phyloP scores from a whole-genome alignment of 2,797 vertebrate species.

The Scarus forsteni region DNA sequence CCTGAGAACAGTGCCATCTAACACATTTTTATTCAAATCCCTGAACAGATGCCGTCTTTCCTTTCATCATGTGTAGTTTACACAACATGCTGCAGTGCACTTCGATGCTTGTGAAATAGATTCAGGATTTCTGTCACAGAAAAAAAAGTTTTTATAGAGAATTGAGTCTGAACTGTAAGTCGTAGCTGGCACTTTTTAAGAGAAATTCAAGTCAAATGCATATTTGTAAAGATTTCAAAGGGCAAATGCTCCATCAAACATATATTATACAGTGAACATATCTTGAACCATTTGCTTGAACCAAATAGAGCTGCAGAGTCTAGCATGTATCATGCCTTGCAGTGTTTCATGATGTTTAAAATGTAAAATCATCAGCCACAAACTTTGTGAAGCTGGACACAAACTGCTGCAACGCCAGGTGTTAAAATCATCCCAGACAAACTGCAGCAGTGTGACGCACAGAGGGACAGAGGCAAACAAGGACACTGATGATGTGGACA shows the following conservation, averaged over 20 bases:
- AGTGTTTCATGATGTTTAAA: conserved; percentile 51
- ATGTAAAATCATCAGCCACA: conserved; percentile 34
- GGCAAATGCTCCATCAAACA: conserved; percentile 27
- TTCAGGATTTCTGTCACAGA: conserved; percentile 45
- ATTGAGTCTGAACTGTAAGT: conserved; percentile 48
- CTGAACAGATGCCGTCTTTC: conserved; percentile 24
- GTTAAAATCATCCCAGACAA: conserved; percentile 32
- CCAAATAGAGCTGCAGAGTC: conserved; percentile 65
- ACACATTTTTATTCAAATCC: conserved; percentile 21
- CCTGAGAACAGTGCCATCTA: conserved; percentile 24
- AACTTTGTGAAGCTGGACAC: conserved; percentile 59
- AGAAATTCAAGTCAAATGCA: conserved; percentile 29
- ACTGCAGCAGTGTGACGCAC: conserved; percentile 21
- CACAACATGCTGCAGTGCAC: conserved; percentile 12
- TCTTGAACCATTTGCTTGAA: conserved; percentile 64
- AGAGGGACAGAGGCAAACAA: conserved; percentile 4
- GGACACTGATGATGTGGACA: background rate
- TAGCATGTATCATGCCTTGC: conserved; percentile 69
- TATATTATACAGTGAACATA: conserved; percentile 23
- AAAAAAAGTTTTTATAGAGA: conserved; percentile 53
- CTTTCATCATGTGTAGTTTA: conserved; percentile 25
- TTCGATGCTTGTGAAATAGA: conserved; percentile 37
- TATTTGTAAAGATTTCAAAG: conserved; percentile 52
- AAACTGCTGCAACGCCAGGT: conserved; percentile 58
- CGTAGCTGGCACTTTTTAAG: conserved; percentile 54